phyloP scores from a whole-genome alignment of 2,113 vertebrate species.

The Chaetodon trifascialis region DNA sequence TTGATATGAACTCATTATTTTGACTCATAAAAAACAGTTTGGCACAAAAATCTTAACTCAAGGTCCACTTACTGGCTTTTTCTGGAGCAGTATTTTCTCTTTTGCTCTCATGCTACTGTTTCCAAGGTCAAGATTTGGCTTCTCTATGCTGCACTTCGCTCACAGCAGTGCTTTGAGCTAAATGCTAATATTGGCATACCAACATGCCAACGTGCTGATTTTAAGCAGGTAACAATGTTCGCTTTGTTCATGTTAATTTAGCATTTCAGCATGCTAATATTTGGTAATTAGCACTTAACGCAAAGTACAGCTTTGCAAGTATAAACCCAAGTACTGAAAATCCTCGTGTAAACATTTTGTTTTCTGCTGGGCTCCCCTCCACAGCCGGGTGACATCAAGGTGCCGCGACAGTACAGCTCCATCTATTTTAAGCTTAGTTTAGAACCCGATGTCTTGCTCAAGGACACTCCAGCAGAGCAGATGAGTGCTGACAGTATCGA shows the following conservation, averaged over 20 bases:
- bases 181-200: neutral
- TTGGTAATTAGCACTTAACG: neutral
- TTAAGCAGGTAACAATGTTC: neutral
- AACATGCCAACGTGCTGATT: too few species aligned
- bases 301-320: too few species aligned
- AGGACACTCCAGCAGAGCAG: constrained; percentile 68
- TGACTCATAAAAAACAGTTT: neutral
- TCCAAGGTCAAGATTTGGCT: neutral
- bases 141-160: too few species aligned
- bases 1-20: neutral
- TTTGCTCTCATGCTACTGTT: neutral
- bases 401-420: neutral
- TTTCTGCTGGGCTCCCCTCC: neutral
- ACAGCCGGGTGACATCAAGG: neutral
- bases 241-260: neutral
- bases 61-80: neutral
- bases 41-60: neutral
- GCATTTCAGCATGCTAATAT: neutral
- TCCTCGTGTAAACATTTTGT: neutral
- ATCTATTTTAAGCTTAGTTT: constrained; percentile 40
- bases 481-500: constrained; percentile 66
- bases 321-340: neutral
- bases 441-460: constrained; percentile 53
- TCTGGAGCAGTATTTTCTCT: neutral
- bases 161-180: neutral